These are phyloP conservation scores for Sarcophaga rosellei DNA, from an alignment of 2,888 invertebrate genomes.

Conservation along the genomic window DNA sequence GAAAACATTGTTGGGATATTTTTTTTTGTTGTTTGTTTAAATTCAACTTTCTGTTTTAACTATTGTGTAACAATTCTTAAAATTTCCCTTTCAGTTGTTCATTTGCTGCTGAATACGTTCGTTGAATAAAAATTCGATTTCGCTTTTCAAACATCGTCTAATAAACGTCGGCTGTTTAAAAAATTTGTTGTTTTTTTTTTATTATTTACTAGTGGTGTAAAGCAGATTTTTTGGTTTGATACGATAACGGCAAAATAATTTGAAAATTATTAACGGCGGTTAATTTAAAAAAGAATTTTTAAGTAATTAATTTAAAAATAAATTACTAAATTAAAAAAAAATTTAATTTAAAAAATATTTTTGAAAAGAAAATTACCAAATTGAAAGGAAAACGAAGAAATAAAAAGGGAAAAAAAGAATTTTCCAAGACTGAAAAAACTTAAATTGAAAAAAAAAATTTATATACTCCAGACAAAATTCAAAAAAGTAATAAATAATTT, in stretches of 20 bases:
- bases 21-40: constrained; percentile 10
- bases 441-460: no score
- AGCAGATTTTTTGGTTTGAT: neutral
- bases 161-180: neutral
- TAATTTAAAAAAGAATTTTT: constrained; percentile 36
- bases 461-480: no score
- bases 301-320: neutral
- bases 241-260: neutral
- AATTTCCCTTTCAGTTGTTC: constrained; percentile 79
- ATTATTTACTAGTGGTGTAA: constrained; percentile 50
- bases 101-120: constrained; percentile 78
- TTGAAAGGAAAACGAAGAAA: neutral
- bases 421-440: no score
- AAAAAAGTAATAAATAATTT: no score
- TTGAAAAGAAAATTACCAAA: neutral
- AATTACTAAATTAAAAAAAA: neutral
- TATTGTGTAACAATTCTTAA: constrained; percentile 60
- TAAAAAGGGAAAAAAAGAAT: no score
- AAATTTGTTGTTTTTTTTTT: no score
- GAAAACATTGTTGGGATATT: neutral
- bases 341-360: neutral
- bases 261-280: constrained; percentile 33
- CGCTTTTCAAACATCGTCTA: constrained; percentile 40
- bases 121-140: constrained; percentile 72
- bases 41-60: constrained; percentile 13